Base-by-base conservation (phyloP, 2,888 invertebrate genomes). In the Microctonus brassicae region DNA sequence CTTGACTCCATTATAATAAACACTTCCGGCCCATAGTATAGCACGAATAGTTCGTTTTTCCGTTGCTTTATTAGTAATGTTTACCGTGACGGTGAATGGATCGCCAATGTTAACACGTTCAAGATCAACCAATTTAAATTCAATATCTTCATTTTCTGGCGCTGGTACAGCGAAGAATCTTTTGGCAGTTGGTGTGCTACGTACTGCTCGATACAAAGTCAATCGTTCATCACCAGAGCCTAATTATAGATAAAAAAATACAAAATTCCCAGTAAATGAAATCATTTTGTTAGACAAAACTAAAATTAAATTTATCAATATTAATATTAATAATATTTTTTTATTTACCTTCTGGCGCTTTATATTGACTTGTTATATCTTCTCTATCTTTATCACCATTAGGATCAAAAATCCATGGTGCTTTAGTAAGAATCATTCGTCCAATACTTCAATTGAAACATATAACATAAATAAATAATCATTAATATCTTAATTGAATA, bases 1-100 rank as follows among this genome's bases (percentile, higher is more conserved):
- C 82, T 91, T 91, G 10, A 94, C 91, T 5, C 95, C 95, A 26
- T 93, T 95, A 88, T 95, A 95, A 85, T 91, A 94, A 47, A 94
- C 92, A 78, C 93, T 93, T 57, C 90, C 91, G 0, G 93, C 91
- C 5, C 92, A 90, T 34, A 95, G 81, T 0, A 92, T 90, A 0
- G 93, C 92, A 75, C 92, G 91, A 57, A 95, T 90, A 42, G 91
- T 92, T 6, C 94, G 90, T 11, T 82, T 81, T 85, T 91, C 84
- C 5, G 85, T 81, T 11, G 91, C 91, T 68, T 89, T 91, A 79
- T 93, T 94, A 75, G 90, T 89, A 22, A 94, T 91, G 73, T 91
- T 90, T 2, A 95, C 92, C 0, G 89, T 89, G 2, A 94, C 90
- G 42, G 89, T 88, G 84, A 94, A 94, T 62, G 91, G 90, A 68